A percentile compares a stretch with the other conserved stretches of the same genome.
These are phyloP conservation scores for Drosophila ustulata DNA, from an alignment of 2,888 invertebrate genomes.

Conservation along the genomic window DNA sequence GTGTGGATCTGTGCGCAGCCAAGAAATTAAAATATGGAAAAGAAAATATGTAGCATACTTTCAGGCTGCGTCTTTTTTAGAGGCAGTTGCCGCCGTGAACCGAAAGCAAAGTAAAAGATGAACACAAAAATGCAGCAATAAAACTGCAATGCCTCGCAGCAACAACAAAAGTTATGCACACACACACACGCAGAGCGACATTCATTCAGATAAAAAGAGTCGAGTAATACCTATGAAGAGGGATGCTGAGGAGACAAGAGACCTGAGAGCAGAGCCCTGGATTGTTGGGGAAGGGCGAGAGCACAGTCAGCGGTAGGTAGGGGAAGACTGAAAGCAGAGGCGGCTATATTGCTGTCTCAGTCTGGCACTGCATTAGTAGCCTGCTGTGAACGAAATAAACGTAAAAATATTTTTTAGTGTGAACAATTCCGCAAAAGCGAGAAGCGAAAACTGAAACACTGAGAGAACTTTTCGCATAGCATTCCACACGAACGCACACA, in stretches of 20 bases:
- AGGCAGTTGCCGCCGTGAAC: slow-evolving; percentile 25
- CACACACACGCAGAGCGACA: slow-evolving; percentile 38
- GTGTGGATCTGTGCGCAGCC: not conserved
- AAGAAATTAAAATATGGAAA: slow-evolving; percentile 12
- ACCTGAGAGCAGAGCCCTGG: slow-evolving; percentile 8
- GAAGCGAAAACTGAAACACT: slow-evolving; percentile 46
- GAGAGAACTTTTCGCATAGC: slow-evolving; percentile 55
- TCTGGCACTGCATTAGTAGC: slow-evolving; percentile 73
- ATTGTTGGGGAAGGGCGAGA: not conserved
- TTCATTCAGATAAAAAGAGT: slow-evolving; percentile 72
- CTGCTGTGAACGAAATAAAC: slow-evolving; percentile 77
- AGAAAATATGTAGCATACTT: slow-evolving; percentile 65
- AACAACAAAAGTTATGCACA: slow-evolving; percentile 20
- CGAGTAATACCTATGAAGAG: slow-evolving; percentile 53
- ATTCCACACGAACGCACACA: slow-evolving; percentile 53
- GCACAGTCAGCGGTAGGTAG: too few relatives aligned
- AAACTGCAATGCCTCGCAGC: slow-evolving; percentile 48
- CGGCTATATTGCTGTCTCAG: slow-evolving; percentile 30
- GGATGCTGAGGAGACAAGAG: not conserved
- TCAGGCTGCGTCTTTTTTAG: slow-evolving; percentile 50
- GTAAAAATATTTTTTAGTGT: slow-evolving; percentile 75
- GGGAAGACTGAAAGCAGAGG: too few relatives aligned
- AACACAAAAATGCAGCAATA: slow-evolving; percentile 45
- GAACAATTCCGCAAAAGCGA: slow-evolving; percentile 63
- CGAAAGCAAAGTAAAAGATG: slow-evolving; percentile 36